Evolutionary conservation across 2,113 vertebrate genomes (phyloP).

Genomic region (Marmota monax): DNA sequence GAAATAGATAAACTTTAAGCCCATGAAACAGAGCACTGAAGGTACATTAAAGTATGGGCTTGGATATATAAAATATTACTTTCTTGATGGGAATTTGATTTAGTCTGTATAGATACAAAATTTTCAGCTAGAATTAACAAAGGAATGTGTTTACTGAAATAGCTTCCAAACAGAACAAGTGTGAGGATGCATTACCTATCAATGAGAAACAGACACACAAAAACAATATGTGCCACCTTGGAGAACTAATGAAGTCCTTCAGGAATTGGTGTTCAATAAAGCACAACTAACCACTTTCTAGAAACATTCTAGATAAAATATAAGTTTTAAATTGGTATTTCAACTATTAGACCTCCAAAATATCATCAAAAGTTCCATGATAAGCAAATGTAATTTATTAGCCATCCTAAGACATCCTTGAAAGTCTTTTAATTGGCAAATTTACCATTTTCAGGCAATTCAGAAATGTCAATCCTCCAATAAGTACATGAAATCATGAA

Average conservation of each 20-base stretch:
- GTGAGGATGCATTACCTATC: not conserved
- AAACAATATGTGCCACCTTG: not conserved
- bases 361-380: not conserved
- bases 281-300: not conserved
- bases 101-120: not conserved
- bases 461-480: not conserved
- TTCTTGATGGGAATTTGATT: not conserved
- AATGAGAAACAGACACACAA: not conserved
- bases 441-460: not conserved
- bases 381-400: not conserved
- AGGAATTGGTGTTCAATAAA: not conserved
- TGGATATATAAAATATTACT: not conserved
- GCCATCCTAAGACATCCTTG: not conserved
- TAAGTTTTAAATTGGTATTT: not conserved
- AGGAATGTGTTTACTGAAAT: not conserved
- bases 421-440: not conserved
- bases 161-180: not conserved
- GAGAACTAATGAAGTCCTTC: not conserved
- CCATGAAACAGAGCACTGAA: not conserved
- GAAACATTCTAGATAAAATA: not conserved
- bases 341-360: not conserved
- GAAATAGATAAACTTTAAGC: not conserved
- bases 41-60: not conserved
- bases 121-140: not conserved
- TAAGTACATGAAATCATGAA: not conserved